phyloP scores from a whole-genome alignment of 2,113 vertebrate genomes.

The Ibidorhyncha struthersii region DNA sequence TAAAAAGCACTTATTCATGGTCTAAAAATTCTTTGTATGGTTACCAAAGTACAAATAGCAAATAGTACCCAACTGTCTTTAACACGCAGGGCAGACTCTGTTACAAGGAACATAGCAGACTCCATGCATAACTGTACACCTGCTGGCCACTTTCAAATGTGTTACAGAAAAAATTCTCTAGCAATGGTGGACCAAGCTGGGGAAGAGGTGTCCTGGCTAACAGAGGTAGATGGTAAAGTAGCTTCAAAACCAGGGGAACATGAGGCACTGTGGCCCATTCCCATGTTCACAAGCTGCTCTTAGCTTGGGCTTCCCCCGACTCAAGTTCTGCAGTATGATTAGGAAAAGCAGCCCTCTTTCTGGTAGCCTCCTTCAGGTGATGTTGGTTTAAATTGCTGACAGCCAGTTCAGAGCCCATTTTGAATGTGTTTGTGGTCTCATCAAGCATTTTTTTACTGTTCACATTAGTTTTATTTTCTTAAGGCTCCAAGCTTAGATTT shows the following conservation, averaged over 20 bases:
- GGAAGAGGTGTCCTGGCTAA: neutral
- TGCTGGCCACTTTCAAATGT: neutral
- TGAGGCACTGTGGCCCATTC: neutral
- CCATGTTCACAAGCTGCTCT: neutral
- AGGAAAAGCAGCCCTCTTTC: neutral
- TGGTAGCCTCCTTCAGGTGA: neutral
- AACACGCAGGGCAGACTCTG: neutral
- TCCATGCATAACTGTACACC: neutral
- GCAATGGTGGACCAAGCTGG: neutral
- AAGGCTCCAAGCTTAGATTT: neutral
- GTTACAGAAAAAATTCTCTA: neutral
- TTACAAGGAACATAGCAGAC: neutral
- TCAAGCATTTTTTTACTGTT: neutral
- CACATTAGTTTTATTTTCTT: neutral
- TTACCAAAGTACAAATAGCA: neutral
- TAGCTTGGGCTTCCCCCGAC: neutral
- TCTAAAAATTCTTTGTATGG: neutral
- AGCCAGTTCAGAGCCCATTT: neutral
- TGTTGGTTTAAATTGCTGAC: neutral
- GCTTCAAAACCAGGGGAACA: neutral
- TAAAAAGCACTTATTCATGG: neutral
- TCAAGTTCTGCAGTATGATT: fast-evolving
- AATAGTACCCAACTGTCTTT: neutral
- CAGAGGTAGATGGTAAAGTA: neutral
- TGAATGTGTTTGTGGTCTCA: neutral